These are phyloP conservation scores for Eurytoma californica DNA, from an alignment of 2,888 invertebrate species.

Conservation along the genomic window DNA sequence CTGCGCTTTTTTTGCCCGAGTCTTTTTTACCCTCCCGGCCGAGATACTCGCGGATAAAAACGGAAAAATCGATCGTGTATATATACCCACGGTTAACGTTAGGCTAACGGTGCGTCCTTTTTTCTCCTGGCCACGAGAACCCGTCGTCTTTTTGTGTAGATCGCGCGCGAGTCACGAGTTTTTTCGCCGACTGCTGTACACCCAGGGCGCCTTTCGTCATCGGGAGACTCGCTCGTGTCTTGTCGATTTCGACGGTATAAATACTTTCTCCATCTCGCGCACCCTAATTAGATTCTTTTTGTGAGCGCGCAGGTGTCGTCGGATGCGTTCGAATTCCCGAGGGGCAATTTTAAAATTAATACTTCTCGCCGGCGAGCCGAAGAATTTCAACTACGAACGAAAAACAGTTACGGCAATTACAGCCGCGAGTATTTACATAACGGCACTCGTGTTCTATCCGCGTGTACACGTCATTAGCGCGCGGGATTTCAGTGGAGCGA, in stretches of 20 bases:
- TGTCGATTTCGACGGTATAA: neutral
- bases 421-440: conserved; percentile 35
- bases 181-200: neutral
- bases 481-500: conserved; percentile 5
- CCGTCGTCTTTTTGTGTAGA: conserved; percentile 41
- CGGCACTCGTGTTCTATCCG: conserved; percentile 23
- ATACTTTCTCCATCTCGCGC: no score
- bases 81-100: conserved; percentile 44
- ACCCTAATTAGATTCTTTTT: no score
- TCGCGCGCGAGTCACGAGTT: conserved; percentile 44
- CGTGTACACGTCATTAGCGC: conserved; percentile 30
- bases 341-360: no score
- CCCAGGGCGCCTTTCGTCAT: no score
- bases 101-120: conserved; percentile 56
- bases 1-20: no score
- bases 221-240: neutral
- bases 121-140: neutral
- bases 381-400: conserved; percentile 33
- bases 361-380: neutral
- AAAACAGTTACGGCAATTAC: conserved; percentile 41
- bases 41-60: neutral
- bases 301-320: no score
- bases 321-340: no score
- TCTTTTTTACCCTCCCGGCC: neutral
- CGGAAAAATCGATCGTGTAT: conserved; percentile 3